phyloP scores from a whole-genome alignment of 2,888 invertebrate species.

The Aphrophora alni region DNA sequence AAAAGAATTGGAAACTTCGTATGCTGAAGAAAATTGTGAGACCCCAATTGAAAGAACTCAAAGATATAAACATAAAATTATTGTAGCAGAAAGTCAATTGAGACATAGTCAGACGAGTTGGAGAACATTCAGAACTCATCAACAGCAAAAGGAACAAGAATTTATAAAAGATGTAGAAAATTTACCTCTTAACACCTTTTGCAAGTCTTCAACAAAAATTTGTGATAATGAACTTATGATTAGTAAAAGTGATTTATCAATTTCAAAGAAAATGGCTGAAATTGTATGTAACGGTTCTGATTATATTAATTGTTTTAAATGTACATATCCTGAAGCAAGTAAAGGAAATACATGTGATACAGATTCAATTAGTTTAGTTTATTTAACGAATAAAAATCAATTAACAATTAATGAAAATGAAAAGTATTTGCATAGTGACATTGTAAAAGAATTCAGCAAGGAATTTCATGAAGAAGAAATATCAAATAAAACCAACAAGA shows the following conservation, averaged over 20 bases:
- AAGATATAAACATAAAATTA: not conserved
- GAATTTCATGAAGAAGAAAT: not conserved
- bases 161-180: not conserved
- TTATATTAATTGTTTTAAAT: too few species aligned
- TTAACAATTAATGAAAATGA: not conserved
- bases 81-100: too few species aligned
- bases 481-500: not conserved
- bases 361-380: too few species aligned
- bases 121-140: not conserved
- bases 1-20: not conserved
- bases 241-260: too few species aligned
- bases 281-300: too few species aligned
- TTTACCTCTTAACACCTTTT: not conserved
- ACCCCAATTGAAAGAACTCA: not conserved
- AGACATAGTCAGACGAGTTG: too few species aligned
- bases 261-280: too few species aligned
- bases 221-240: too few species aligned
- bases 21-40: not conserved
- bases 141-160: not conserved
- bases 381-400: too few species aligned
- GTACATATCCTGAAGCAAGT: too few species aligned
- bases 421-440: not conserved
- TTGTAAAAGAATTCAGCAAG: not conserved
- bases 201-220: not conserved
- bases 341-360: too few species aligned